These are phyloP conservation scores for Cetoscarus ocellatus DNA, from an alignment of 2,797 vertebrate species.

Conservation along the genomic window DNA sequence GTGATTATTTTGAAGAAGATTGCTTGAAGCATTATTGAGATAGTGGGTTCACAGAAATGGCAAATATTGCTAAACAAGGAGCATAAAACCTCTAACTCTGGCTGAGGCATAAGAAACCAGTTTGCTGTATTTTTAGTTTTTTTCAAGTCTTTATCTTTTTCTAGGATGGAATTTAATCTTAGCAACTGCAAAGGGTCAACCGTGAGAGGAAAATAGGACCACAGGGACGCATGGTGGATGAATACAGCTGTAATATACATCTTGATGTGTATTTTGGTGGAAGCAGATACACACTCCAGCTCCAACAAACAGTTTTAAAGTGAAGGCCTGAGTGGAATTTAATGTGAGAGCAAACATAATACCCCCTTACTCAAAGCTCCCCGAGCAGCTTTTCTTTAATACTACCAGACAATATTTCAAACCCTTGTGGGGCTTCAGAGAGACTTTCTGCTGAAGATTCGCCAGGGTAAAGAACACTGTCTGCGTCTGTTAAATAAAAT, in stretches of 20 bases:
- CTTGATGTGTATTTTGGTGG: constrained; percentile 33
- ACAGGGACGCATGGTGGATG: constrained; percentile 1
- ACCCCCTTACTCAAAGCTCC: constrained; percentile 27
- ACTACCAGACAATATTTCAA: constrained; percentile 43
- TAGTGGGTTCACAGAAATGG: too few relatives aligned
- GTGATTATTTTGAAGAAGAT: too few relatives aligned
- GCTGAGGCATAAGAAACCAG: too few relatives aligned
- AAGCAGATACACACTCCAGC: constrained; percentile 5
- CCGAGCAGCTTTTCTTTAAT: constrained; percentile 45
- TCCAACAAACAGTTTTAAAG: constrained; percentile 4
- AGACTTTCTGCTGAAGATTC: constrained; percentile 26
- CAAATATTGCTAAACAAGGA: too few relatives aligned
- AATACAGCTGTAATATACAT: constrained; percentile 28
- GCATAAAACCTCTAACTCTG: too few relatives aligned
- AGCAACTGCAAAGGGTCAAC: constrained; percentile 6
- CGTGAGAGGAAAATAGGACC: constrained; percentile 1
- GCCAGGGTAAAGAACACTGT: constrained; percentile 33
- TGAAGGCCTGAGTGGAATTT: constrained; percentile 24
- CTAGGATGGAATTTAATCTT: not conserved
- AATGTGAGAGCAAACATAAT: constrained; percentile 30
- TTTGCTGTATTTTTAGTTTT: too few relatives aligned
- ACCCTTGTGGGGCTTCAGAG: constrained; percentile 30
- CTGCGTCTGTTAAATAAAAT: constrained; percentile 54
- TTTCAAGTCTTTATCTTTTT: too few relatives aligned
- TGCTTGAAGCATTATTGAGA: too few relatives aligned